These are phyloP conservation scores for Rhyacophila evoluta DNA, from an alignment of 2,888 invertebrate species.

Conservation along the genomic window DNA sequence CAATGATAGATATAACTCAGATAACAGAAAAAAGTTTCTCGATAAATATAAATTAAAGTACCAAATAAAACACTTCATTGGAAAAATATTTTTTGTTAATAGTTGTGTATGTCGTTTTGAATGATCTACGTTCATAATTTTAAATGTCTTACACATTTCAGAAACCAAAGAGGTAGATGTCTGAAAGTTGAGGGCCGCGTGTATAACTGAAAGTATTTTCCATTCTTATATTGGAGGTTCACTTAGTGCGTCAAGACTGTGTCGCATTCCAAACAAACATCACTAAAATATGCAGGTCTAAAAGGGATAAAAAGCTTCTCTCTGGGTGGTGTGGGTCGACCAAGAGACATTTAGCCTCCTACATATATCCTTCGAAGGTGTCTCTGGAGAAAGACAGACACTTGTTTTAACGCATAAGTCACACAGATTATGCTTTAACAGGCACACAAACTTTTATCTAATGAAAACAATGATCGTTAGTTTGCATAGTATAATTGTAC, in stretches of 20 bases:
- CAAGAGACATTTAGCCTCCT: background rate
- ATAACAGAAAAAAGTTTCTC: too few species aligned
- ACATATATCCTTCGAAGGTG: background rate
- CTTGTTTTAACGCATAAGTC: background rate
- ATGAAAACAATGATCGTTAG: background rate
- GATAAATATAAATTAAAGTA: too few species aligned
- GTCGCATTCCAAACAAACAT: background rate
- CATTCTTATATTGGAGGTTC: background rate
- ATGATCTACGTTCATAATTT: too few species aligned
- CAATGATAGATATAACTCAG: too few species aligned
- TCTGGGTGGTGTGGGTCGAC: background rate
- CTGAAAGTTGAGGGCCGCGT: too few species aligned
- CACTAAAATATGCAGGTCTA: slow-evolving; percentile 12
- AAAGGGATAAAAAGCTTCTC: background rate
- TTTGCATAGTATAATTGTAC: background rate
- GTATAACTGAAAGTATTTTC: too few species aligned
- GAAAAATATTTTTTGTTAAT: too few species aligned
- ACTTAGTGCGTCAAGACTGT: background rate
- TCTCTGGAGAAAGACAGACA: background rate
- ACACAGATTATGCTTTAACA: background rate
- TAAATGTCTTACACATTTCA: too few species aligned
- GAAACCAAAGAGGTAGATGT: too few species aligned
- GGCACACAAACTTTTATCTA: background rate
- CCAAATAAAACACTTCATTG: too few species aligned
- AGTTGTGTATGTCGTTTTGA: too few species aligned